Base-by-base conservation (phyloP, 37 sponge, comb jelly and placozoan species). In the Chondrosia reniformis region DNA sequence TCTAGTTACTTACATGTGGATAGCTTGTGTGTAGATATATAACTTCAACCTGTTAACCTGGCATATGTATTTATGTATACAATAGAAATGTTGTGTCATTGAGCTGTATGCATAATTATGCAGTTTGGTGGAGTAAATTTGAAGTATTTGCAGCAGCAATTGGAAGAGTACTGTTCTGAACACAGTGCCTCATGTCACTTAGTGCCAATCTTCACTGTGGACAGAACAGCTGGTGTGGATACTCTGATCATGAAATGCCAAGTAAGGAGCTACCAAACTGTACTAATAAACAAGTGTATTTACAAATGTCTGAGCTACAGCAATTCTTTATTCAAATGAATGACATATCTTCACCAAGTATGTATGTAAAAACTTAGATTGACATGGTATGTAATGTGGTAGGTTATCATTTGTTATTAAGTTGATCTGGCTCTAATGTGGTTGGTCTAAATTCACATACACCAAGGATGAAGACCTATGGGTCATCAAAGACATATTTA, bases 201-300 rank as follows among this genome's bases (percentile, higher is more conserved):
- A 3, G 27, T 34, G 25, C 90, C 90, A 25, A 33, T 56, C 42
- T 89, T 89, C 41, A 39, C 74, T 55, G 31, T 89, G 71, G 89
- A 89, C 32, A 45, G 34, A 36, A 80, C 75, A 27, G 38, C 84
- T 4, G 85, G 84, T 36, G 80, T 76, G 56, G 81, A 89, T 34
- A 89, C 80, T 45, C 59, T 89, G 37, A 76, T 89, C 74, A 89
- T 89, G 90, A 81, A 84, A 63, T 89, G 90, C 71, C 33, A 71
- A n/a, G 66, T 85, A 30, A 46, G 85, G 52, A 8, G 2, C 58
- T 4, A 6, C 2, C 58, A 56, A 24, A 56, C 6, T 56, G 58
- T 56, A 28, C 27, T 56, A 28, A 28, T 56, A 56, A 2, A 24
- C 3, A 28, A 2, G 58, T 24, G 3, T 3, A 28, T 24, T 17